Percentiles rank a stretch among this genome's conserved stretches.
Conservation (phyloP, 2,888 invertebrate genomes). For the Quadroppia sp. region DNA sequence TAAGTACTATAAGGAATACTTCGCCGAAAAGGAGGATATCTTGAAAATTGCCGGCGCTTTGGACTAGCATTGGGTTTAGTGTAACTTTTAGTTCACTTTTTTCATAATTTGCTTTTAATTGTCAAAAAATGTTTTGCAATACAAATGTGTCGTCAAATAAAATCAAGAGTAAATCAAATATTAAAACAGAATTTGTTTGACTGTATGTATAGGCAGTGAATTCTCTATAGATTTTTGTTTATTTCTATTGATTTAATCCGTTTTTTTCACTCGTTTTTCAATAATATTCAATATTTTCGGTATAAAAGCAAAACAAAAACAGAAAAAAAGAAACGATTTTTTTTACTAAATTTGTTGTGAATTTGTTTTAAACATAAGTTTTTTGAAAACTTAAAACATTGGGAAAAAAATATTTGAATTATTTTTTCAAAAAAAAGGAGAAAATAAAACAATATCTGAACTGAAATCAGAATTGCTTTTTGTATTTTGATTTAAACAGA, state of each 20-base stretch:
- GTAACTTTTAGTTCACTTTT: conserved; percentile 29
- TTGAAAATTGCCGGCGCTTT: conserved; percentile 61
- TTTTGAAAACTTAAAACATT: background rate
- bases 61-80: background rate
- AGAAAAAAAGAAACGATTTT: too few relatives aligned
- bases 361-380: conserved; percentile 6
- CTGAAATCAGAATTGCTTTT: background rate
- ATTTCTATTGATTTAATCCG: background rate
- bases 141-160: background rate
- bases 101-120: background rate
- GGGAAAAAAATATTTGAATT: background rate
- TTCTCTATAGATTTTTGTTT: background rate
- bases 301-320: conserved; percentile 14
- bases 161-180: background rate
- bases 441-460: background rate
- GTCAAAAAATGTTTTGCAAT: background rate
- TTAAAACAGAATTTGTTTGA: background rate
- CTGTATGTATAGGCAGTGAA: conserved; percentile 9
- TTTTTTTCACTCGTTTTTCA: background rate
- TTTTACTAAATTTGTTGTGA: background rate
- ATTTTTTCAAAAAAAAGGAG: background rate
- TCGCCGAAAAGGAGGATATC: conserved; percentile 70
- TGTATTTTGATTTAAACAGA: background rate
- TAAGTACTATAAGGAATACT: conserved; percentile 85
- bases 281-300: background rate